Evolutionary conservation across 2,888 invertebrate species (phyloP).

Genomic region (Amblyjoppa fuscipennis): DNA sequence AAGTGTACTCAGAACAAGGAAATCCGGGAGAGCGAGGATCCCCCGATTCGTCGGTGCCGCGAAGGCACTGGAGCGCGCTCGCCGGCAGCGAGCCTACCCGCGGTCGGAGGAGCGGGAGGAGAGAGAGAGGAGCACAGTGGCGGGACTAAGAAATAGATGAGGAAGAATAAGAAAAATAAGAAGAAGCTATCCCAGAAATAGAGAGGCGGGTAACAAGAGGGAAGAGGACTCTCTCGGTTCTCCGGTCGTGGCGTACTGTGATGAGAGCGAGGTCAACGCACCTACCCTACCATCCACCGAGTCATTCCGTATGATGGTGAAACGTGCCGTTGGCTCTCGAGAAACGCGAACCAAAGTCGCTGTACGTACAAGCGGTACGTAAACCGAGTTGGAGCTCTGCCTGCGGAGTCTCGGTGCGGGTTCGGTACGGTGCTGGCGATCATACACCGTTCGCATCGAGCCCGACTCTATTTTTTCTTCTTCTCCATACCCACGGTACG

Average conservation of each 20-base stretch:
- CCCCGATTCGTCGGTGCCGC: slow-evolving; percentile 22
- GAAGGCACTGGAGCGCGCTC: slow-evolving; percentile 66
- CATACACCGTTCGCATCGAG: not conserved
- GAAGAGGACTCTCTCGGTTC: slow-evolving; percentile 47
- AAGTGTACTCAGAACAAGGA: slow-evolving; percentile 23
- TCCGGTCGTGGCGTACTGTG: slow-evolving; percentile 57
- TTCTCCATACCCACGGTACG: not conserved
- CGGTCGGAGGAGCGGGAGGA: slow-evolving; percentile 40
- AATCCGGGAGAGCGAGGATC: slow-evolving; percentile 30
- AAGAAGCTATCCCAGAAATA: slow-evolving; percentile 73
- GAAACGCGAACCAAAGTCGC: slow-evolving; percentile 50
- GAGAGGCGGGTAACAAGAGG: slow-evolving; percentile 80
- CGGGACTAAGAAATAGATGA: slow-evolving; percentile 57
- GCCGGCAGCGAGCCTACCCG: slow-evolving; percentile 6
- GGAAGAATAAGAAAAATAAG: slow-evolving; percentile 49
- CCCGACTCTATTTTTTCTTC: not conserved
- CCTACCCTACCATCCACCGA: slow-evolving; percentile 57
- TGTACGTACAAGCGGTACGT: not conserved
- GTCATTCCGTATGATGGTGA: slow-evolving; percentile 67
- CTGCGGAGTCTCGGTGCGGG: not conserved
- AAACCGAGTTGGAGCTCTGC: not conserved
- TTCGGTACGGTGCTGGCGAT: not conserved
- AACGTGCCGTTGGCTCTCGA: slow-evolving; percentile 66
- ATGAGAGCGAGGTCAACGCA: slow-evolving; percentile 66
- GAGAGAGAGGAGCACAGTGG: slow-evolving; percentile 4